These are phyloP conservation scores for Drosophila nr. perissopoda DNA, from an alignment of 2,888 invertebrate genomes.

Conservation along the genomic window DNA sequence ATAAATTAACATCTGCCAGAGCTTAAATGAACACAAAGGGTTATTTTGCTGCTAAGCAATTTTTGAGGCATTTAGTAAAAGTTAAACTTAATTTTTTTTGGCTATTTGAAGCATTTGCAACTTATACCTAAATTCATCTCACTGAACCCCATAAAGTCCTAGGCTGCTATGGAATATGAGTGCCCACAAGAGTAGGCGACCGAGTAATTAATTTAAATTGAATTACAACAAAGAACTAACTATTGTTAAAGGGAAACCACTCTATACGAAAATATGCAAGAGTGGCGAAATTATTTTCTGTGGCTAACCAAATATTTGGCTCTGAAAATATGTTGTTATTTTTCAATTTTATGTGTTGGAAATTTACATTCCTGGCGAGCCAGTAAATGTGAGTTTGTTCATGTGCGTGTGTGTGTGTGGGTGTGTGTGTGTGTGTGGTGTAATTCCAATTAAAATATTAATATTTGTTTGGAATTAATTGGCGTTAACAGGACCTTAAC, in stretches of 20 bases:
- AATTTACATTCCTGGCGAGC: constrained; percentile 37
- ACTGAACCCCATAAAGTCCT: not conserved
- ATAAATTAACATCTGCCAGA: not conserved
- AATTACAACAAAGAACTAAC: constrained; percentile 52
- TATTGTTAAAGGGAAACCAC: constrained; percentile 15
- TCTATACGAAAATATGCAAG: not conserved
- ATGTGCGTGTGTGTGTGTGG: constrained; percentile 1
- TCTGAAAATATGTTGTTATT: constrained; percentile 64
- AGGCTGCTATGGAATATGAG: constrained; percentile 6
- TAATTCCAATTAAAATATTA: constrained; percentile 67
- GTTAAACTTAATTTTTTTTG: not conserved
- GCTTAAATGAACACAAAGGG: not conserved
- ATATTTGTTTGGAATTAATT: constrained; percentile 65
- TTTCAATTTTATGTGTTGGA: constrained; percentile 52
- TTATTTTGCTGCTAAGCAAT: not conserved
- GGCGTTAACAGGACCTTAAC: constrained; percentile 41
- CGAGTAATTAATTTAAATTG: constrained; percentile 71
- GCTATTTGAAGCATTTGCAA: not conserved
- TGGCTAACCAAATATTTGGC: constrained; percentile 57
- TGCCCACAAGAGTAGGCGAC: constrained; percentile 48
- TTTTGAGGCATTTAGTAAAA: not conserved
- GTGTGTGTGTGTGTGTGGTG: constrained; percentile 11
- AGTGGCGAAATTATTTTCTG: constrained; percentile 29
- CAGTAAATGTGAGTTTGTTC: not conserved
- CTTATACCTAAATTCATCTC: not conserved